Evolutionary conservation across 2,797 vertebrate genomes (phyloP).

Genomic region (Syncerus caffer): DNA sequence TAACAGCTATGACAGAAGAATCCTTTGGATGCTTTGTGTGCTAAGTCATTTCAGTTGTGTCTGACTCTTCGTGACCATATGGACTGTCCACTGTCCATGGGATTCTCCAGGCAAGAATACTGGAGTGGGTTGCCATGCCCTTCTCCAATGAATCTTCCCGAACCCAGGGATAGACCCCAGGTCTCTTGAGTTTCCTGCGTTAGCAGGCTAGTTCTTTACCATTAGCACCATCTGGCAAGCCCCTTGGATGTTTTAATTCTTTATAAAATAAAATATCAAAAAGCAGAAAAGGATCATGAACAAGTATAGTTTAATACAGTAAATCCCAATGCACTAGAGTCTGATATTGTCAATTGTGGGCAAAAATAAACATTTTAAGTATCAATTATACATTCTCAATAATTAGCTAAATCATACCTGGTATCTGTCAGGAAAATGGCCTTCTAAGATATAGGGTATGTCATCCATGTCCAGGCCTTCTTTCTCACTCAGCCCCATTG

Average conservation of each 20-base stretch:
- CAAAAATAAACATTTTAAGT: conserved; percentile 4
- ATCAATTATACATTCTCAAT: background rate
- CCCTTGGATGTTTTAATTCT: background rate
- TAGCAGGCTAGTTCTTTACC: background rate
- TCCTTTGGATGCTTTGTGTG: background rate
- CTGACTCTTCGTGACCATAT: background rate
- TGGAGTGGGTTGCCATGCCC: background rate
- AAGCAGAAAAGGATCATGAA: background rate
- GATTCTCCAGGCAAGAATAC: background rate
- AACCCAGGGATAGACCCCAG: background rate
- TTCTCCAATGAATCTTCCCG: background rate
- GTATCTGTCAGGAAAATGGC: conserved; percentile 42
- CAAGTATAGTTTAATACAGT: background rate
- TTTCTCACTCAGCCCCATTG: background rate
- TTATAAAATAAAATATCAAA: background rate
- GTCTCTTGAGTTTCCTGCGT: background rate
- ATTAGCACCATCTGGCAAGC: background rate
- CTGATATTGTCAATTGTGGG: background rate
- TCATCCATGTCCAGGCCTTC: background rate
- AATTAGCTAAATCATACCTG: conserved; percentile 2
- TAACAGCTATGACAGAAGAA: background rate
- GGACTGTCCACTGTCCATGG: background rate
- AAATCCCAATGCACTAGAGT: background rate
- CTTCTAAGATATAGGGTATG: background rate
- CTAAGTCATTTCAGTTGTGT: background rate